Percentiles rank a stretch among this genome's conserved stretches.
Evolutionary conservation across 2,113 vertebrate genomes (phyloP).

Genomic region (Sciurus niger): DNA sequence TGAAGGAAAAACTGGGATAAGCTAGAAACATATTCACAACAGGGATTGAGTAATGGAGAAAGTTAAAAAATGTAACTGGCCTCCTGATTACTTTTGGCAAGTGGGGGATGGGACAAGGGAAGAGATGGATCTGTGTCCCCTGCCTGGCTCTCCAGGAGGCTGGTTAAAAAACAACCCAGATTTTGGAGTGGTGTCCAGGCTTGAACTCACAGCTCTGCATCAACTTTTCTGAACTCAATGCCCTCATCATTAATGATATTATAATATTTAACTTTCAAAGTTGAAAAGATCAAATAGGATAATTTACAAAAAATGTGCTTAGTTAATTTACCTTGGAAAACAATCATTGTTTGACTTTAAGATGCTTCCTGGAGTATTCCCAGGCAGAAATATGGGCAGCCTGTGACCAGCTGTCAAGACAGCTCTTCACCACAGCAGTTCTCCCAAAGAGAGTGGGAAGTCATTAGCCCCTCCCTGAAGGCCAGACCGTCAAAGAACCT

Average conservation of each 20-base stretch:
- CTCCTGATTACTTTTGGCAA: background rate
- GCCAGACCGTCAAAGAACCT: conserved; percentile 38
- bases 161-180: background rate
- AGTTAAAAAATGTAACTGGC: background rate
- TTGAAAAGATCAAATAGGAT: background rate
- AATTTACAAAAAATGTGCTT: background rate
- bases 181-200: background rate
- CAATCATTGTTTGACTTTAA: conserved; percentile 55
- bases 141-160: background rate
- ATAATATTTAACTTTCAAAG: background rate
- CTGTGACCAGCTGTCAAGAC: conserved; percentile 71
- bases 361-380: conserved; percentile 75
- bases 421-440: conserved; percentile 43
- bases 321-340: background rate
- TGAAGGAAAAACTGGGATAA: background rate
- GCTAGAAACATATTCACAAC: background rate
- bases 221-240: background rate
- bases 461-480: conserved; percentile 68
- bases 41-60: background rate
- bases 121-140: background rate
- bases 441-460: conserved; percentile 67
- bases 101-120: too few species aligned
- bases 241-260: background rate
- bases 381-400: conserved; percentile 70
- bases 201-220: background rate